phyloP scores from a whole-genome alignment of 2,888 invertebrate species.

The Dexiosoma caninum region DNA sequence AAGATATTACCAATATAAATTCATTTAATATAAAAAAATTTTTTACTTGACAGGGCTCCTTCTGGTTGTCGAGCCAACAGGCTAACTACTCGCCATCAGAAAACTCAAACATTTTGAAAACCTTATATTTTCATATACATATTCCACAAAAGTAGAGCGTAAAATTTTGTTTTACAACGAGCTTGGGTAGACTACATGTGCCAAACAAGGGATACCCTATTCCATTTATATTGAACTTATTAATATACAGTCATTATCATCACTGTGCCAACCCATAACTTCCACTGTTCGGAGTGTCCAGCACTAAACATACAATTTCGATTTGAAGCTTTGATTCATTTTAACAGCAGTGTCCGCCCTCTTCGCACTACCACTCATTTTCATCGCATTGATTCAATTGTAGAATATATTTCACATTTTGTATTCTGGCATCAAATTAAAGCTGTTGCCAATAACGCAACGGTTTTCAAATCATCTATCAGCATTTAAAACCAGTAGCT shows the following conservation, averaged over 20 bases:
- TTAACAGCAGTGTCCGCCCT: too few species aligned
- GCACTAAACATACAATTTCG: conserved; percentile 2
- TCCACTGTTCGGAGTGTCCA: neutral
- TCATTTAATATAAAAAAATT: too few species aligned
- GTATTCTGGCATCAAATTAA: neutral
- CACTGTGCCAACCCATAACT: neutral
- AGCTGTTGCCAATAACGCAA: neutral
- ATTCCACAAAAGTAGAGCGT: too few species aligned
- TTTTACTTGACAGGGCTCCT: too few species aligned
- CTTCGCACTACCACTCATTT: too few species aligned
- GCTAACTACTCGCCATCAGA: too few species aligned
- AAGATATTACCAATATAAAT: too few species aligned
- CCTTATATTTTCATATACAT: too few species aligned
- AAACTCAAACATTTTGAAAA: too few species aligned
- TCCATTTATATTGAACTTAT: neutral
- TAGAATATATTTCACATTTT: conserved; percentile 7
- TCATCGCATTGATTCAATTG: neutral
- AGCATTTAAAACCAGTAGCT: neutral
- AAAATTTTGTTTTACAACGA: neutral
- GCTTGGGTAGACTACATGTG: too few species aligned
- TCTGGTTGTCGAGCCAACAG: too few species aligned
- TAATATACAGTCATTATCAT: neutral
- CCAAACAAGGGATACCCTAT: neutral
- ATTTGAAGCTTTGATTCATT: too few species aligned
- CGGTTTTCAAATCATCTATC: conserved; percentile 4